Evolutionary conservation across 2,113 vertebrate species (phyloP), one percentile per base, ranked within the genome.

Genomic region (Rhinolophus sinicus): DNA sequence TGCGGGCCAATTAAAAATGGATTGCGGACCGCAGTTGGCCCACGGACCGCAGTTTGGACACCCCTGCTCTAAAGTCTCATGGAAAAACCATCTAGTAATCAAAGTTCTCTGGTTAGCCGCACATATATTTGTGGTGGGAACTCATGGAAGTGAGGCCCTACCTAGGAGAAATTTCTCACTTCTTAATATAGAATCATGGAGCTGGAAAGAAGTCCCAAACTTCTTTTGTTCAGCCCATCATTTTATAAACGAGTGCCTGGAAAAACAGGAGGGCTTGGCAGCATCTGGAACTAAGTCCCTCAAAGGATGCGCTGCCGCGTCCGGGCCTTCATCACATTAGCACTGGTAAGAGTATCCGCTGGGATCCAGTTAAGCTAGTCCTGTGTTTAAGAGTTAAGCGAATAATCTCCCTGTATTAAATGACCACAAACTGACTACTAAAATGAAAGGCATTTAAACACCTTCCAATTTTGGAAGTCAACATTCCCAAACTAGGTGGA

Each of bases 371-470:
- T 40, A 77, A 21, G 21, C 18, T 40, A 67, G 33, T 81, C 87
- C 90, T 33, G 3, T 47, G 65, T 80, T 67, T 54, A 44, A 85
- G 52, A 38, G 21, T 64, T 56, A 75, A 92, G 4, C 11, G 33
- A 70, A n/a, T 33, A 33, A 73, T 44, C 28, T 47, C 13, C 33
- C 70, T 54, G 11, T 47, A 30, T 72, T 56, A 85, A 35, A 93
- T 60, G 24, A 75, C n/a, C 69, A 64, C n/a, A 84, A 80, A 58
- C 0, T 88, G 69, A 86, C 22, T 80, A 52, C 13, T 54, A 77
- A 60, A 69, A 95, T 44, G 35, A 85, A 92, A 76, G 64, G 13
- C 56, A 95, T 50, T 93, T 65, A 69, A 84, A 94, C 24, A 91
- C 1, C 24, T 76, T 67, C 24, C 22, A 52, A 70, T 50, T 65